Conservation (phyloP, 2,113 vertebrate species). For the Polypterus bichir region DNA sequence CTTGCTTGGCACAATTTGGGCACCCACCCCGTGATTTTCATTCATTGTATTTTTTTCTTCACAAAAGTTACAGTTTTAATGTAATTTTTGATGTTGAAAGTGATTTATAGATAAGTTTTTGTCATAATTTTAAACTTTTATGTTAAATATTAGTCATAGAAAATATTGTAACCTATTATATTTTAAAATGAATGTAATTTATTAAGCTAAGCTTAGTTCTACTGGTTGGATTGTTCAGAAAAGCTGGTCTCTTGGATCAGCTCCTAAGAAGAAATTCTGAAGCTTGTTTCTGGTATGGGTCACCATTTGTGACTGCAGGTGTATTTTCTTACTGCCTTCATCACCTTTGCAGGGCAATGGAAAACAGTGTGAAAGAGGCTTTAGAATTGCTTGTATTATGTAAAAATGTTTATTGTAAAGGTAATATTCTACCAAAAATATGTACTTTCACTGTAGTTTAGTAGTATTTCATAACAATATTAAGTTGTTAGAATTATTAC, state of each 20-base stretch:
- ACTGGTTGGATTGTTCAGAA: slow-evolving; percentile 25
- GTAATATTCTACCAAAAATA: slow-evolving; percentile 47
- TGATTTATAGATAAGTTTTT: slow-evolving; percentile 34
- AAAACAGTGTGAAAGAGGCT: slow-evolving; percentile 28
- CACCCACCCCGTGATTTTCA: slow-evolving; percentile 4
- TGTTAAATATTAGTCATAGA: slow-evolving; percentile 37
- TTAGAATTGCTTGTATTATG: slow-evolving; percentile 38
- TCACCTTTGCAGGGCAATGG: slow-evolving; percentile 27
- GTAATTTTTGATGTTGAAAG: slow-evolving; percentile 33
- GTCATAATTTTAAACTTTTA: slow-evolving; percentile 10
- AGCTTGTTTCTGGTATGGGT: slow-evolving; percentile 12
- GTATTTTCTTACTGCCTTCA: slow-evolving; percentile 31
- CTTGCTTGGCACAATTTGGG: too few species aligned
- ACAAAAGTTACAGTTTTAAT: slow-evolving; percentile 33
- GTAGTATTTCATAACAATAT: slow-evolving; percentile 48
- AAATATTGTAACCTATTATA: slow-evolving; percentile 42
- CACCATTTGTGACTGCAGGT: slow-evolving; percentile 16
- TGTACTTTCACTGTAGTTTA: slow-evolving; percentile 42
- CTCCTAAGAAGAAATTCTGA: slow-evolving; percentile 28
- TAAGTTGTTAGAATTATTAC: slow-evolving; percentile 35
- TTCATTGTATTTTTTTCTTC: slow-evolving; percentile 22
- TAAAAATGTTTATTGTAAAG: slow-evolving; percentile 53
- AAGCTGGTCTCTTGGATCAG: slow-evolving; percentile 28
- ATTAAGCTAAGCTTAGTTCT: slow-evolving; percentile 37
- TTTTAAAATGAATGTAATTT: slow-evolving; percentile 52